Evolutionary conservation across 1,140 invertebrate genomes (phyloP), one percentile per base, ranked within the genome.

Genomic region (Drosophila insularis): DNA sequence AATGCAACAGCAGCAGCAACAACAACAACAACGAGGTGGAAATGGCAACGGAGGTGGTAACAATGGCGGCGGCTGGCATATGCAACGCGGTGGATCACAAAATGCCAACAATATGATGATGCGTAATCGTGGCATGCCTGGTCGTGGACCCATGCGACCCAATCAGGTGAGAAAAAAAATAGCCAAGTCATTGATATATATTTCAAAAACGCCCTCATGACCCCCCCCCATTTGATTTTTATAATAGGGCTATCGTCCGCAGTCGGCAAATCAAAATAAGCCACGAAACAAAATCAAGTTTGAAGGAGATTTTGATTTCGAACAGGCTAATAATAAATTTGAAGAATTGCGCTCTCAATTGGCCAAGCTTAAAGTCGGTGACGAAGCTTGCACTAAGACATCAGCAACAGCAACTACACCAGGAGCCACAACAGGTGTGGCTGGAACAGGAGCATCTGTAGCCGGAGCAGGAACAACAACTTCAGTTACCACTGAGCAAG

Each of bases 301-400:
- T 62, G 84, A 87, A 60, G 84, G 84, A 8, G 84, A 87, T 54
- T 87, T 87, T 58, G 84, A 99, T 93, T 99, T 99, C 93, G 98
- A 99, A 91, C 96, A 98, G 92, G 97, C 98, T 7, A 99, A 99
- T 93, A 97, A 96, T 32, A 95, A 99, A 92, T 99, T 99, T 93
- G 96, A 98, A 89, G 97, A 99, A 92, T 93, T 99, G 13, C 95
- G 97, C 79, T 95, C 93, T 69, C 96, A 98, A 91, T 93, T 99
- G 40, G 95, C 95, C 27, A 97, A 97, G 92, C 94, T 96, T 13
- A 98, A 97, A 92, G 95, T 98, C 74, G 94, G 95, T 76, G 94
- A 93, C 64, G 94, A 94, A 68, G 93, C 93, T 23, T 95, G 93
- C 90, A 84, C 91, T 58, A 87, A 87, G 59, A 50, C 79, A 17